Base-by-base conservation (phyloP, 1,140 invertebrate genomes). In the Apocrypta bakeri region DNA sequence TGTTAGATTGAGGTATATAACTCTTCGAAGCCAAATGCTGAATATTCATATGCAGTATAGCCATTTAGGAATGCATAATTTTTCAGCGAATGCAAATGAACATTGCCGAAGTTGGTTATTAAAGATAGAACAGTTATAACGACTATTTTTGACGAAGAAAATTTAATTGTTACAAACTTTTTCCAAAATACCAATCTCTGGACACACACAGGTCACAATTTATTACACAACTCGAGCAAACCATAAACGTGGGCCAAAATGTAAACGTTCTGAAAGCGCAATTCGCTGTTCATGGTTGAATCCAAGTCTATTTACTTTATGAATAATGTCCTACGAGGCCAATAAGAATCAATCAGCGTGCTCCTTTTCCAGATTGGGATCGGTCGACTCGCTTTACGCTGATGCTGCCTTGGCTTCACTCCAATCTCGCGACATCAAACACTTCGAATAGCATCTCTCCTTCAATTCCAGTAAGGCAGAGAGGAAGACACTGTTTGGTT, bases 391-490 rank as follows among this genome's bases (percentile, higher is more conserved):
- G 29, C 31, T 69, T 33, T 69, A 33, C 33, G 68, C 4, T 69
- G 68, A 69, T 69, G 17, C 29, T 37, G 71, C 17, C 37, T 27
- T 73, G 71, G 71, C 71, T 2, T 17, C 9, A 9, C n/a, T 73
- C 71, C 71, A 73, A 73, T 25, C 33, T 73, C 71, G 33, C n/a
- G 71, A 73, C 71, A 73, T 73, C 71, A 73, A 73, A 42, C 71
- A 25, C 37, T 40, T 24, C 21, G 37, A 73, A n/a, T n/a, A n/a
- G n/a, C 37, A n/a, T 73, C 21, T 73, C 37, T 42, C 71, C 71
- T 73, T 73, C 42, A 73, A 73, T 73, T 73, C 37, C n/a, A 24
- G 68, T 12, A 14, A 27, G 24, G 24, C 25, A 64, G n/a, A 24
- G 25, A 25, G 25, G 17, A 29, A 31, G 29, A 29, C 12, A 33